Percentiles rank a stretch among this genome's conserved stretches.
Evolutionary conservation across 1,140 invertebrate genomes (phyloP).

Genomic region (Cotesia chilonis): DNA sequence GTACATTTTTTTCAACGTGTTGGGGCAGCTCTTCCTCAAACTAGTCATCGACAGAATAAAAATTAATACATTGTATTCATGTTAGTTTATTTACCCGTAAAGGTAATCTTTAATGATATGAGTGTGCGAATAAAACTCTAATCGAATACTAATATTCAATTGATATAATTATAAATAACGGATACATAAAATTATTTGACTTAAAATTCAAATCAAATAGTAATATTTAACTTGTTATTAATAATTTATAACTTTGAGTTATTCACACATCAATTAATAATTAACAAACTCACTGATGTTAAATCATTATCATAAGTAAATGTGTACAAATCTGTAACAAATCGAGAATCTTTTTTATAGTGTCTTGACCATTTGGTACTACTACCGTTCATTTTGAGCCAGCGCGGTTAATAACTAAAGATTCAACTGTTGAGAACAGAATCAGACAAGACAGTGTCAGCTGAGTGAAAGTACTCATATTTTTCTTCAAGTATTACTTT

Average conservation of each 20-base stretch:
- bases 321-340: conserved; percentile 83
- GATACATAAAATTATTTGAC: too few relatives aligned
- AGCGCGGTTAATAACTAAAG: conserved; percentile 45
- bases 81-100: neutral
- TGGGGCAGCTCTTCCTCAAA: neutral
- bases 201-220: too few relatives aligned
- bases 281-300: conserved; percentile 54
- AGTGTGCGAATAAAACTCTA: neutral
- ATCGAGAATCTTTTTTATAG: conserved; percentile 86
- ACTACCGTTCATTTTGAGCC: conserved; percentile 56
- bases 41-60: neutral
- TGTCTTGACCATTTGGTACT: conserved; percentile 67
- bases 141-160: neutral
- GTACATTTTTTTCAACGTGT: conserved; percentile 52
- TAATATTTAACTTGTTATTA: too few relatives aligned
- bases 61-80: neutral
- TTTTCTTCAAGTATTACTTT: conserved; percentile 11
- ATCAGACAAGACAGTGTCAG: neutral
- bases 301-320: conserved; percentile 81
- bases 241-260: conserved; percentile 8
- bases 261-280: neutral
- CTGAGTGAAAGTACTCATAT: conserved; percentile 22
- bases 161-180: too few relatives aligned
- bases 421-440: neutral
- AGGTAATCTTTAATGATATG: neutral